A percentile compares a stretch with the other conserved stretches of the same genome.
Conservation (phyloP, 2,797 vertebrate genomes). For the Prunella strophiata region DNA sequence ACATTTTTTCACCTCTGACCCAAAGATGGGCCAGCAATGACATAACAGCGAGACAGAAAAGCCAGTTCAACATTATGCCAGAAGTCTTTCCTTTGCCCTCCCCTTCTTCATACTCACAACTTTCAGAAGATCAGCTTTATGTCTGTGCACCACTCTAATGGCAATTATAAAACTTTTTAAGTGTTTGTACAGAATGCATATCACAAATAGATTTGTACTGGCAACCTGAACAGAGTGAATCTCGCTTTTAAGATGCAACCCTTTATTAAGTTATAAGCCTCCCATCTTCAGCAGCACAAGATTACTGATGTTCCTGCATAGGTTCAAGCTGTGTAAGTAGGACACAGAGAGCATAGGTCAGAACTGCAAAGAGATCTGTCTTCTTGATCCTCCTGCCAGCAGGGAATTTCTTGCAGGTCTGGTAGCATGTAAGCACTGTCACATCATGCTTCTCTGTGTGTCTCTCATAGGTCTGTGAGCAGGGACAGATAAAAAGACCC, state of each 20-base stretch:
- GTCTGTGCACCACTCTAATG: neutral
- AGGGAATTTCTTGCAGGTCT: neutral
- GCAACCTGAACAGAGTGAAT: neutral
- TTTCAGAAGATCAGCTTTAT: neutral
- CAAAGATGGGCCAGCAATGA: neutral
- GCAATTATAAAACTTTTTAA: neutral
- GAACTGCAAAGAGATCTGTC: neutral
- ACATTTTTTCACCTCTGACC: neutral
- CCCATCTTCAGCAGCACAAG: neutral
- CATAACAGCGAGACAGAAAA: neutral
- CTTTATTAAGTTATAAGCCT: neutral
- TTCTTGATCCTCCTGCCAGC: neutral
- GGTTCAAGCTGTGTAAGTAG: neutral
- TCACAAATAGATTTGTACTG: neutral
- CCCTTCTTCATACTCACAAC: neutral
- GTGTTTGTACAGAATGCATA: neutral
- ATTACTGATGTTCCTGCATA: neutral
- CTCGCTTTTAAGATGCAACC: neutral
- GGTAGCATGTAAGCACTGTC: neutral
- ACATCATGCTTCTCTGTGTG: neutral
- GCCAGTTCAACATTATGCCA: rapidly evolving
- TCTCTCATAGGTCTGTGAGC: neutral
- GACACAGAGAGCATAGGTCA: neutral
- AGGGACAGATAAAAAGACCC: neutral
- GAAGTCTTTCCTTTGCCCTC: neutral